Evolutionary conservation across 2,797 vertebrate species (phyloP).

Genomic region (Pipistrellus nathusii): DNA sequence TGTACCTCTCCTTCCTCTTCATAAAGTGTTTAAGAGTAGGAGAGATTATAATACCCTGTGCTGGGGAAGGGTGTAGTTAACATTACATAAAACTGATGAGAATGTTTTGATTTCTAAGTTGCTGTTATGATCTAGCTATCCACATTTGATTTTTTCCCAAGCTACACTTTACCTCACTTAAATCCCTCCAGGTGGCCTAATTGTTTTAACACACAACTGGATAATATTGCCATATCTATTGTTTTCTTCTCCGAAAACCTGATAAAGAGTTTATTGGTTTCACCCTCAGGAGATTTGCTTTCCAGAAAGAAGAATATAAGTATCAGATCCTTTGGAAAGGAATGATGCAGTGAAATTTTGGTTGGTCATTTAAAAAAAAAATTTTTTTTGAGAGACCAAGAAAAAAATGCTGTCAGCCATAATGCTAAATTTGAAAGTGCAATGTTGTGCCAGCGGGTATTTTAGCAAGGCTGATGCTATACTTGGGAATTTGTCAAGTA

Average conservation of each 20-base stretch:
- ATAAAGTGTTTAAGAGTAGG: background rate
- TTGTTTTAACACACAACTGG: conserved; percentile 24
- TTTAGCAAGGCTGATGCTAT: conserved; percentile 77
- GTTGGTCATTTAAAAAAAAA: conserved; percentile 47
- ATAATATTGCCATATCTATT: background rate
- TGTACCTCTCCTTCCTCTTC: background rate
- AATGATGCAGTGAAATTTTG: conserved; percentile 66
- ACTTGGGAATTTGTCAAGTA: conserved; percentile 78
- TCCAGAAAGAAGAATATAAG: conserved; percentile 57
- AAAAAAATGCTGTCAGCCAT: conserved; percentile 65
- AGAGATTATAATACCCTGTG: background rate
- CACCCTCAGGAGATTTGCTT: conserved; percentile 56
- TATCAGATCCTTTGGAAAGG: conserved; percentile 61
- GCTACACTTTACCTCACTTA: background rate
- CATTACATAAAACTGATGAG: background rate
- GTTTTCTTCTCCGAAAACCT: background rate
- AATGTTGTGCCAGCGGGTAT: conserved; percentile 58
- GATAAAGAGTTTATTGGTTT: conserved; percentile 28
- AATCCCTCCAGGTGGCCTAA: background rate
- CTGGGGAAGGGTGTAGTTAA: background rate
- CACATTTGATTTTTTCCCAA: conserved; percentile 1
- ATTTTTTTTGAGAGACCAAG: conserved; percentile 46
- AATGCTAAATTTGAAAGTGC: conserved; percentile 75
- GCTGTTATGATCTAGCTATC: background rate
- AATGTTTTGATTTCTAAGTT: conserved; percentile 39